Conservation (phyloP, 2,888 invertebrate genomes). For the Sphinx pinastri region DNA sequence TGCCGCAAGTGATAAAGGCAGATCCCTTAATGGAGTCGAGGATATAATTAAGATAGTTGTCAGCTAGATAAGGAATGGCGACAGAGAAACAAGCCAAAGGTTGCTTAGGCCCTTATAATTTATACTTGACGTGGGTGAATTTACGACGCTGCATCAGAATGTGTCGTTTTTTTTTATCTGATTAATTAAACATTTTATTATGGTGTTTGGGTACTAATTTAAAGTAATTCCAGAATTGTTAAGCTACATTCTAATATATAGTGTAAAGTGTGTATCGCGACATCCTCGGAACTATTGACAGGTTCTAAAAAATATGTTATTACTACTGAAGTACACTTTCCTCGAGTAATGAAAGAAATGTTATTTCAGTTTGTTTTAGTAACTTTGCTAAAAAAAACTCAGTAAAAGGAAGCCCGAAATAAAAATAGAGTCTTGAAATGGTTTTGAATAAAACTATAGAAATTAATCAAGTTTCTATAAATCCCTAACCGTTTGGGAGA, state of each 20-base stretch:
- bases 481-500: too few species aligned
- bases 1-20: constrained; percentile 19
- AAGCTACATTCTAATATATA: neutral
- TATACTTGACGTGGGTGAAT: constrained; percentile 24
- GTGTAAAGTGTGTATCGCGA: too few species aligned
- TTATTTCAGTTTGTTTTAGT: too few species aligned
- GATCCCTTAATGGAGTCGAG: constrained; percentile 18
- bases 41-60: constrained; percentile 28
- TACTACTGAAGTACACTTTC: too few species aligned
- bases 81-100: constrained; percentile 28
- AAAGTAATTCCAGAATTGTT: neutral
- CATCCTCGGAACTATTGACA: neutral
- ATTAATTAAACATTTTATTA: neutral
- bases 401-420: neutral
- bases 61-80: constrained; percentile 25
- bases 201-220: neutral
- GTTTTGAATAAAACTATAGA: neutral
- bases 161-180: constrained; percentile 3
- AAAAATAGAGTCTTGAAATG: neutral
- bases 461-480: too few species aligned
- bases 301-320: too few species aligned
- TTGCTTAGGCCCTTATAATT: constrained; percentile 26
- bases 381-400: too few species aligned
- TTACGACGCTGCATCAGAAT: constrained; percentile 22
- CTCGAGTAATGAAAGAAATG: too few species aligned